These are phyloP conservation scores for Zenarchopterus dispar DNA, from an alignment of 2,797 vertebrate species.

Conservation along the genomic window DNA sequence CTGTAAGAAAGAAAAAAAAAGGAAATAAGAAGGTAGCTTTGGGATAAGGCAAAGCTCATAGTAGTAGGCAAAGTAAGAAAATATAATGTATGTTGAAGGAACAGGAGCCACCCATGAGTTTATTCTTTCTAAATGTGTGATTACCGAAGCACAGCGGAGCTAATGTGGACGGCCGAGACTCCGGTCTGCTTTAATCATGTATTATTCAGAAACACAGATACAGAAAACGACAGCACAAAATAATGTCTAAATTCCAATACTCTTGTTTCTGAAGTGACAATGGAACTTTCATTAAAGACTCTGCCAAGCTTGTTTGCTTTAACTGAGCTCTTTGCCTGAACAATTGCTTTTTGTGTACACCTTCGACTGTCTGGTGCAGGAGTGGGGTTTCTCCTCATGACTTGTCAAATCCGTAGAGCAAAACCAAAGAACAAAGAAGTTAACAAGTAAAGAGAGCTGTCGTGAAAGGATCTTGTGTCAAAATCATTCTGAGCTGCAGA, in stretches of 20 bases:
- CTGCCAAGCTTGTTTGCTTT: conserved; percentile 17
- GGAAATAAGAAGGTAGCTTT: not conserved
- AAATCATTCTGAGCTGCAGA: not conserved
- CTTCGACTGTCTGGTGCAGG: conserved; percentile 9
- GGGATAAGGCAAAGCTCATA: conserved; percentile 1
- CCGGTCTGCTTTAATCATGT: conserved; percentile 33
- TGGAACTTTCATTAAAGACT: conserved; percentile 1
- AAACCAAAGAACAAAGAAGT: conserved; percentile 9
- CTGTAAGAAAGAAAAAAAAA: not conserved
- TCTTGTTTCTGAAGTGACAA: conserved; percentile 25
- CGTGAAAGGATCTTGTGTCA: not conserved
- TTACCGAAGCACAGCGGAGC: too few relatives aligned
- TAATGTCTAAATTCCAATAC: conserved; percentile 21
- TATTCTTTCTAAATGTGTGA: too few relatives aligned
- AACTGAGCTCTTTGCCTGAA: conserved; percentile 6
- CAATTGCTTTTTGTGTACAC: conserved; percentile 1
- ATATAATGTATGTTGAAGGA: too few relatives aligned
- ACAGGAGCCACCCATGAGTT: too few relatives aligned
- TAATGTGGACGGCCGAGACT: too few relatives aligned
- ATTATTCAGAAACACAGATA: conserved; percentile 50
- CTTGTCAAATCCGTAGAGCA: conserved; percentile 18
- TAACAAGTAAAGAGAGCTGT: conserved; percentile 8
- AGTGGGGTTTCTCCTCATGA: conserved; percentile 12
- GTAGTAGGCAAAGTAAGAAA: conserved; percentile 10
- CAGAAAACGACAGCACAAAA: conserved; percentile 20